Percentiles rank a stretch among this genome's conserved stretches.
Conservation (phyloP, 2,797 vertebrate species). For the Enteromius viviparus region DNA sequence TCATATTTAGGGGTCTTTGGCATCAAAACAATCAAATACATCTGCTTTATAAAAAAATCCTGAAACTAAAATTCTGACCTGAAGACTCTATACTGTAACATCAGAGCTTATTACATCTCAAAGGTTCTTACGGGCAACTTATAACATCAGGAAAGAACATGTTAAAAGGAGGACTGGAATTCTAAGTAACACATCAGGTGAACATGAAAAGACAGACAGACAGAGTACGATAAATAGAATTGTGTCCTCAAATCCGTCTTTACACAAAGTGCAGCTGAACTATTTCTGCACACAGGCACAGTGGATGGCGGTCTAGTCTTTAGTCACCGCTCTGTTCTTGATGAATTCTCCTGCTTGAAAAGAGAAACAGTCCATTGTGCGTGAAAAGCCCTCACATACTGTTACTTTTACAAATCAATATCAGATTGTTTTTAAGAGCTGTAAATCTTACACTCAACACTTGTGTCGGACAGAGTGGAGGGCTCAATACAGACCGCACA, state of each 20-base stretch:
- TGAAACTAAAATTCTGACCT: background rate
- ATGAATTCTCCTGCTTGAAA: constrained; percentile 39
- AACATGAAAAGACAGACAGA: constrained; percentile 3
- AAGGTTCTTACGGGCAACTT: background rate
- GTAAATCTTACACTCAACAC: constrained; percentile 45
- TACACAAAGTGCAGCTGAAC: constrained; percentile 32
- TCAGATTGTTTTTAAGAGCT: constrained; percentile 48
- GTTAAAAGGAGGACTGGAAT: background rate
- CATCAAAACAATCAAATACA: background rate
- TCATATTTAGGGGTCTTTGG: background rate
- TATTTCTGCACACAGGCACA: constrained; percentile 35
- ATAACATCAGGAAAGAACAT: background rate
- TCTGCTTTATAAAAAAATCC: background rate
- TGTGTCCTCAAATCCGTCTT: constrained; percentile 34
- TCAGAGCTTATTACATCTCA: background rate
- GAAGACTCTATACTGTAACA: background rate
- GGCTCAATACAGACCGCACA: constrained; percentile 52
- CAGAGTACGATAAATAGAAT: constrained; percentile 2
- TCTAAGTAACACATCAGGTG: background rate
- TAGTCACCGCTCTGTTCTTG: constrained; percentile 14
- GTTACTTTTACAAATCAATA: constrained; percentile 59
- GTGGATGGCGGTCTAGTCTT: constrained; percentile 18
- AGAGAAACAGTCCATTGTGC: constrained; percentile 25
- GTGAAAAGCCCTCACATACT: constrained; percentile 49
- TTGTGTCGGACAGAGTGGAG: constrained; percentile 30